Evolutionary conservation across 2,888 invertebrate genomes (phyloP).

Genomic region (Argyresthia goedartella): DNA sequence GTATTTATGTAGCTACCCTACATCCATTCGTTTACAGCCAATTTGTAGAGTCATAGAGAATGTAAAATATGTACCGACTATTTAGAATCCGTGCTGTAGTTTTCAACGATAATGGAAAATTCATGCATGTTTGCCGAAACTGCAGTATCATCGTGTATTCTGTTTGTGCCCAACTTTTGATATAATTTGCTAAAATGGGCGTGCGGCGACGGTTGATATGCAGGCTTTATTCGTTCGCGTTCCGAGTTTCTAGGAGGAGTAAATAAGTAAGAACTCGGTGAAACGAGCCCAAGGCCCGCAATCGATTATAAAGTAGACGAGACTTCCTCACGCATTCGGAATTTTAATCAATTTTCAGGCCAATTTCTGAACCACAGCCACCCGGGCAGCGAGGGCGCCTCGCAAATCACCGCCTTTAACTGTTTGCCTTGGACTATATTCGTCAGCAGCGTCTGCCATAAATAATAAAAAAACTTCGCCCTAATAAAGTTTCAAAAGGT

Average conservation of each 20-base stretch:
- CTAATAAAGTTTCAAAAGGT: slow-evolving; percentile 19
- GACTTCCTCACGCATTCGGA: slow-evolving; percentile 47
- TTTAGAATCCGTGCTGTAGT: neutral
- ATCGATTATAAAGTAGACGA: slow-evolving; percentile 52
- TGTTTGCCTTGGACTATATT: slow-evolving; percentile 37
- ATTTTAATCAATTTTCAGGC: slow-evolving; percentile 65
- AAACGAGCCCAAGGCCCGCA: slow-evolving; percentile 28
- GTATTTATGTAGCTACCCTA: no score
- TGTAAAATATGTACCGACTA: no score
- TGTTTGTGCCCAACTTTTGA: neutral
- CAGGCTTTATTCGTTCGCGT: neutral
- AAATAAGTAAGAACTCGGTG: slow-evolving; percentile 26
- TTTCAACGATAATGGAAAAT: neutral
- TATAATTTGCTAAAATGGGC: neutral
- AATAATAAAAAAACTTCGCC: slow-evolving; percentile 26
- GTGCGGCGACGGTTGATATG: neutral
- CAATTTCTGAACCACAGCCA: slow-evolving; percentile 40
- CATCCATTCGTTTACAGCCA: no score
- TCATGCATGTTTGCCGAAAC: neutral
- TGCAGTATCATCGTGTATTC: neutral
- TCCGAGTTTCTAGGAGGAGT: no score
- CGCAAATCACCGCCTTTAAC: slow-evolving; percentile 48
- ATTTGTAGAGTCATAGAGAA: no score
- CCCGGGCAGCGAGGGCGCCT: slow-evolving; percentile 31
- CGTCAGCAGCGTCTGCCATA: slow-evolving; percentile 31